Conservation (phyloP, 2,888 invertebrate genomes). For the Parnassius apollo region DNA sequence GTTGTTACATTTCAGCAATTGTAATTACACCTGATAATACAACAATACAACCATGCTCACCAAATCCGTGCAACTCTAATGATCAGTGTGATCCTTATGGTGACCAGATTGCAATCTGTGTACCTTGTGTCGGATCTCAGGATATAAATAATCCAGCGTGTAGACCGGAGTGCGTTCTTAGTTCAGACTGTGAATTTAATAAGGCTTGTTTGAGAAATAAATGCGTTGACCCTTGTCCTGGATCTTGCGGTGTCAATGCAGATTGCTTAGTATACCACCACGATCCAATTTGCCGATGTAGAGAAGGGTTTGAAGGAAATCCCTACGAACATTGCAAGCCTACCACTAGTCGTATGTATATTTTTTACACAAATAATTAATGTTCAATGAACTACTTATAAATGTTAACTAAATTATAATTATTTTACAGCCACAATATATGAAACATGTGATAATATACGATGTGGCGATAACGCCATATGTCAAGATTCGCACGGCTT, state of each 20-base stretch:
- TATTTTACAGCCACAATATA: constrained; percentile 62
- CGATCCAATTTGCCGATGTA: constrained; percentile 87
- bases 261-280: constrained; percentile 86
- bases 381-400: not conserved
- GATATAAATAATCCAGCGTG: constrained; percentile 87
- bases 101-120: constrained; percentile 89
- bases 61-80: constrained; percentile 87
- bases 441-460: constrained; percentile 84
- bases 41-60: constrained; percentile 85
- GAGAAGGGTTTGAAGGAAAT: constrained; percentile 85
- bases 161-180: constrained; percentile 90
- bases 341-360: constrained; percentile 76
- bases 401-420: constrained; percentile 20
- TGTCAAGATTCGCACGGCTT: constrained; percentile 85
- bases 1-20: constrained; percentile 60
- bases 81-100: constrained; percentile 86
- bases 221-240: constrained; percentile 90
- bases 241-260: constrained; percentile 89
- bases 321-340: constrained; percentile 88
- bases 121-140: constrained; percentile 86
- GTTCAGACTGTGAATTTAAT: constrained; percentile 89
- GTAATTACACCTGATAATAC: constrained; percentile 81
- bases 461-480: constrained; percentile 88
- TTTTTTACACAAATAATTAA: not conserved
- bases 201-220: constrained; percentile 87